phyloP scores from a whole-genome alignment of 1,140 invertebrate genomes.

The Ostrea denselamellosa region DNA sequence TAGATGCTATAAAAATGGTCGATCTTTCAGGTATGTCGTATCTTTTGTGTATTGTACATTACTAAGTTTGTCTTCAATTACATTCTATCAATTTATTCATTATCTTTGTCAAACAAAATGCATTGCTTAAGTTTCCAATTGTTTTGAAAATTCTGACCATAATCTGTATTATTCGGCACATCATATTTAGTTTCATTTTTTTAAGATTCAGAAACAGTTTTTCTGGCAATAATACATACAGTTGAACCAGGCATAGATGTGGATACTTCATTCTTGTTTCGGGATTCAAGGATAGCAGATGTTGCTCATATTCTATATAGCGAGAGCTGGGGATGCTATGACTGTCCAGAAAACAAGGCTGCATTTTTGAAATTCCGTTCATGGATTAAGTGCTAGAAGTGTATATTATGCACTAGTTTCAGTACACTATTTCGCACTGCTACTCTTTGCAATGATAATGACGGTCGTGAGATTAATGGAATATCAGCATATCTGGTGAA shows the following conservation, averaged over 20 bases:
- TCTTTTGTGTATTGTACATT: background rate
- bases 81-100: background rate
- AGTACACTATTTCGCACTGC: too few species aligned
- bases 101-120: background rate
- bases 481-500: too few species aligned
- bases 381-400: background rate
- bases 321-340: background rate
- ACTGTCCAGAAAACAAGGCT: background rate
- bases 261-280: background rate
- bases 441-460: too few species aligned
- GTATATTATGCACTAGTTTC: too few species aligned
- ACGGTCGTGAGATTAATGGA: too few species aligned
- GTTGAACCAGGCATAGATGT: background rate
- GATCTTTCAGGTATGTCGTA: background rate
- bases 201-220: background rate
- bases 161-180: too few species aligned
- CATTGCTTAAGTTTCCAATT: too few species aligned
- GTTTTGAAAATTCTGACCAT: too few species aligned
- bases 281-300: background rate
- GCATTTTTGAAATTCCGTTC: background rate
- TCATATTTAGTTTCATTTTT: too few species aligned
- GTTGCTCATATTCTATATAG: background rate
- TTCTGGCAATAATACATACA: background rate
- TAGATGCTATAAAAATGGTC: background rate
- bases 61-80: too few species aligned